Conservation (phyloP, 2,888 invertebrate species). For the Drosophila nr. perissopoda region DNA sequence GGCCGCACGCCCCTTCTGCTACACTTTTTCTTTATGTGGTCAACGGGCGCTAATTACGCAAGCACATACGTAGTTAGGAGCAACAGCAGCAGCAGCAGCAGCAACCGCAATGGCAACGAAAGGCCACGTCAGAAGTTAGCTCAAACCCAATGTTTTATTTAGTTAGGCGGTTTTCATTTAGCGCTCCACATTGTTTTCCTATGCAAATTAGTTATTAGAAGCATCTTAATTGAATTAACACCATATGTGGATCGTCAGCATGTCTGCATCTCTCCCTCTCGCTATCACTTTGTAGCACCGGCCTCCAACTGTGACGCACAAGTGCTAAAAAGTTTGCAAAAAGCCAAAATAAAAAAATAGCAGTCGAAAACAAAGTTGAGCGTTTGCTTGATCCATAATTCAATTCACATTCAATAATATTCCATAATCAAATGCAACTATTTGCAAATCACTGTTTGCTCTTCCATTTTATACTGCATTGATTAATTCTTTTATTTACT, state of each 20-base stretch:
- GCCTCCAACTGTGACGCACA: constrained; percentile 35
- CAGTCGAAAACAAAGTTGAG: background rate
- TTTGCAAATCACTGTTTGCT: background rate
- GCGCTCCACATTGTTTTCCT: constrained; percentile 65
- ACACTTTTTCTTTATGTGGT: constrained; percentile 54
- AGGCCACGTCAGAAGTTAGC: constrained; percentile 27
- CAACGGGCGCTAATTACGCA: constrained; percentile 72
- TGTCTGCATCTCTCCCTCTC: constrained; percentile 6
- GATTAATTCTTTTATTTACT: background rate
- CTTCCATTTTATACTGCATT: background rate
- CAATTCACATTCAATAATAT: background rate
- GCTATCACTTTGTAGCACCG: constrained; percentile 16
- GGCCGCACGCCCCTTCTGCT: constrained; percentile 44
- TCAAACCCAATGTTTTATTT: constrained; percentile 16
- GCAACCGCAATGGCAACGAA: constrained; percentile 35
- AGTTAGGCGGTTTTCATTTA: constrained; percentile 49
- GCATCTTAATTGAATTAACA: constrained; percentile 76
- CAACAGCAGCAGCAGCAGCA: background rate
- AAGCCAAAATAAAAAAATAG: constrained; percentile 4
- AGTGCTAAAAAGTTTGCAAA: constrained; percentile 57
- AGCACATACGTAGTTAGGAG: constrained; percentile 52
- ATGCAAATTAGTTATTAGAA: constrained; percentile 68
- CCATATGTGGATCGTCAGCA: constrained; percentile 37
- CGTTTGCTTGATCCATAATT: background rate
- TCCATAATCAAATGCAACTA: background rate